A percentile compares a stretch with the other conserved stretches of the same genome.
These are phyloP conservation scores for Noctua comes DNA, from an alignment of 2,888 invertebrate genomes.

Conservation along the genomic window DNA sequence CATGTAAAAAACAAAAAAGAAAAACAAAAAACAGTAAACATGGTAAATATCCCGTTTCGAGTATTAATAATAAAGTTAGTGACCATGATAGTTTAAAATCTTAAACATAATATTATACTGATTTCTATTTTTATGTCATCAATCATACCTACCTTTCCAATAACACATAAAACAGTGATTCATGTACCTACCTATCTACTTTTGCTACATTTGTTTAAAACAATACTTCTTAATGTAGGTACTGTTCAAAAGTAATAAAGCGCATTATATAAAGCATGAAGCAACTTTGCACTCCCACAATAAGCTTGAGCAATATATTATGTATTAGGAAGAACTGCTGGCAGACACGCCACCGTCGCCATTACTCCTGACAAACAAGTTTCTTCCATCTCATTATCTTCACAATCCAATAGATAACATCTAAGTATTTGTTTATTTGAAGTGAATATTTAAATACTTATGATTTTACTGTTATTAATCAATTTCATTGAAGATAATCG, in stretches of 20 bases:
- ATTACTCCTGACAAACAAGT: constrained; percentile 67
- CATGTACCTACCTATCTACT: background rate
- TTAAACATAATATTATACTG: background rate
- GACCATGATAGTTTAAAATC: too few relatives aligned
- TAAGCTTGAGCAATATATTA: constrained; percentile 48
- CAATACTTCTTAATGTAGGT: background rate
- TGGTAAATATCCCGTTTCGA: too few relatives aligned
- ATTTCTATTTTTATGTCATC: background rate
- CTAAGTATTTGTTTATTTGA: background rate
- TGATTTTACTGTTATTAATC: background rate
- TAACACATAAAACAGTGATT: background rate
- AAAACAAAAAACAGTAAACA: too few relatives aligned
- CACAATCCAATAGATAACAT: constrained; percentile 6
- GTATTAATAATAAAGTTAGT: too few relatives aligned
- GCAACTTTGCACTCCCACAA: constrained; percentile 54
- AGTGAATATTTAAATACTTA: background rate
- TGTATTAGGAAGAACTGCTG: constrained; percentile 67
- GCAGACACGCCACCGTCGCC: constrained; percentile 71
- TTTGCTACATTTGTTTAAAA: background rate
- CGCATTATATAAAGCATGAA: constrained; percentile 31
- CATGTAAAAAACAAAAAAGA: too few relatives aligned
- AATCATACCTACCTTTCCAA: background rate
- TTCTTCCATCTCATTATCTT: constrained; percentile 69
- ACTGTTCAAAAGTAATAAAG: constrained; percentile 16
- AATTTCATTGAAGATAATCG: background rate